Conservation (phyloP, 1,140 invertebrate genomes). For the Heliconius nattereri region DNA sequence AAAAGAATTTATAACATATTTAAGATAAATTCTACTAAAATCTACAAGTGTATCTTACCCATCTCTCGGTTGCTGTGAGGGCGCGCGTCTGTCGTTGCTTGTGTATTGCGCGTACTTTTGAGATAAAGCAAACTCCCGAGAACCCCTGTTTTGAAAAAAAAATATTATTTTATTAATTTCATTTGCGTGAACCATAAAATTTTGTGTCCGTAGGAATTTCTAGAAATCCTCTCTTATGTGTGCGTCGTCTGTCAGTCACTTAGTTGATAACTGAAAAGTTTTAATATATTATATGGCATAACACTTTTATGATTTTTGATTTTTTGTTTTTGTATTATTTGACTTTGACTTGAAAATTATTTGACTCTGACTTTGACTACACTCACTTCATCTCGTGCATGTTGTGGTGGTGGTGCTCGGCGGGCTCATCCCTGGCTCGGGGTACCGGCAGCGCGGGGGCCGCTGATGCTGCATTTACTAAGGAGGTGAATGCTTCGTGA, state of each 20-base stretch:
- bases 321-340: no score
- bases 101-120: constrained; percentile 70
- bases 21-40: not conserved
- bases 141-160: constrained; percentile 35
- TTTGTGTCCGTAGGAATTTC: no score
- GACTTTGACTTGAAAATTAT: no score
- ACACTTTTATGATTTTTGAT: no score
- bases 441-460: constrained; percentile 92
- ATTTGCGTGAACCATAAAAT: no score
- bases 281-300: constrained; percentile 16
- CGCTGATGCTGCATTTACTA: constrained; percentile 93
- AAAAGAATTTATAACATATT: not conserved
- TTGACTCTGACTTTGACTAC: no score
- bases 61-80: constrained; percentile 37
- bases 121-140: constrained; percentile 61
- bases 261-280: no score
- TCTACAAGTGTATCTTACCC: constrained; percentile 15
- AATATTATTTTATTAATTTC: no score
- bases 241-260: no score
- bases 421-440: constrained; percentile 69
- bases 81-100: constrained; percentile 33
- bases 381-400: constrained; percentile 39
- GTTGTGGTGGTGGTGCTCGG: constrained; percentile 53
- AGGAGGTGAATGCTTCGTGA: constrained; percentile 91
- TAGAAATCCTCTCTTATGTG: no score